Conservation (phyloP, 2,888 invertebrate species). For the Acronicta leporina region DNA sequence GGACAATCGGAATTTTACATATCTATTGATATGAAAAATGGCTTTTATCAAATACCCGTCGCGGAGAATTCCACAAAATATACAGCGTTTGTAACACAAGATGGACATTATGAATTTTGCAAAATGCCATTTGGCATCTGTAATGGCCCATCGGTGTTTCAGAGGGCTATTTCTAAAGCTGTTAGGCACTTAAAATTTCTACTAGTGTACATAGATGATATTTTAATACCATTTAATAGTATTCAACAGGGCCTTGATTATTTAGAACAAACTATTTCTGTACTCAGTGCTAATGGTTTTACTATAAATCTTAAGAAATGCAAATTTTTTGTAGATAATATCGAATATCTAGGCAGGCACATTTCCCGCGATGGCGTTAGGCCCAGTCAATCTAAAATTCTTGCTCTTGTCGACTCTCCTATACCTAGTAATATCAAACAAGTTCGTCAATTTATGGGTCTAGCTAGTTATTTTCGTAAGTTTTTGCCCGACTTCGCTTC, state of each 20-base stretch:
- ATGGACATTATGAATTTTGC: constrained; percentile 8
- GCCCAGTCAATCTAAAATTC: too few relatives aligned
- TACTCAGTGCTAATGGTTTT: too few relatives aligned
- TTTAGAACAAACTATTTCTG: background rate
- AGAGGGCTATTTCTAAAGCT: background rate
- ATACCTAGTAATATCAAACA: background rate
- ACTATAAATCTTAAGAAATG: too few relatives aligned
- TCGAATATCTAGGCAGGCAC: too few relatives aligned
- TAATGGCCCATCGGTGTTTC: constrained; percentile 6
- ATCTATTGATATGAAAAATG: constrained; percentile 14
- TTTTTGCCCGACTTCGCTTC: constrained; percentile 1
- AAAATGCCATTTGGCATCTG: constrained; percentile 12
- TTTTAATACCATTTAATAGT: constrained; percentile 1
- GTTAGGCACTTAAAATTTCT: background rate
- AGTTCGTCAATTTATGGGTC: background rate
- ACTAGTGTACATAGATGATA: constrained; percentile 9
- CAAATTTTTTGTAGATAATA: too few relatives aligned
- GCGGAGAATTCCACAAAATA: background rate
- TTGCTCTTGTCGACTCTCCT: background rate
- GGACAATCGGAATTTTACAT: too few relatives aligned
- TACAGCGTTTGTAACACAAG: constrained; percentile 11
- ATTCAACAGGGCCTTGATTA: constrained; percentile 3
- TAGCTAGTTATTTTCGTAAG: constrained; percentile 1
- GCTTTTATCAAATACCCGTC: constrained; percentile 10
- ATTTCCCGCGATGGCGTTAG: too few relatives aligned